These are phyloP conservation scores for Steatornis caripensis DNA, from an alignment of 2,113 vertebrate species.

Conservation along the genomic window DNA sequence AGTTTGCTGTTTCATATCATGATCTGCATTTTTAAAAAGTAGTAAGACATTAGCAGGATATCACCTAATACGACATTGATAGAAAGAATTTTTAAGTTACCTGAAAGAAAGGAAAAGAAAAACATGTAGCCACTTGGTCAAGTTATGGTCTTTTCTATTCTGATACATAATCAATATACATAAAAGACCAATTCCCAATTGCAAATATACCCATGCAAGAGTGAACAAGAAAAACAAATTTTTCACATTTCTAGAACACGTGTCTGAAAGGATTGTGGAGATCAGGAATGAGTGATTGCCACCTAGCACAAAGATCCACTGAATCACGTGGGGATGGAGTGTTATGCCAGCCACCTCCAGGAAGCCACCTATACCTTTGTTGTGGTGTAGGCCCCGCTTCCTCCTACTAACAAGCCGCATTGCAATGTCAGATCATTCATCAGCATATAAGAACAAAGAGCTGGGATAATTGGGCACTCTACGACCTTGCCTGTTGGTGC, in stretches of 20 bases:
- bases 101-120: neutral
- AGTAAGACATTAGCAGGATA: neutral
- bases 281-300: neutral
- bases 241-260: neutral
- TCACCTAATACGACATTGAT: neutral
- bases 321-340: neutral
- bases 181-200: neutral
- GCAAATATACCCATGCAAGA: neutral
- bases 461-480: too few relatives aligned
- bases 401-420: too few relatives aligned
- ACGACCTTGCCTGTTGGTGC: too few relatives aligned
- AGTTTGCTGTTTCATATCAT: neutral
- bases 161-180: neutral
- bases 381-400: too few relatives aligned
- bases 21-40: neutral
- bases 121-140: neutral
- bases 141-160: neutral
- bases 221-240: neutral
- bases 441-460: too few relatives aligned
- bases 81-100: neutral
- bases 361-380: neutral
- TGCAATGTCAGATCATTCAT: too few relatives aligned
- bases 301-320: neutral
- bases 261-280: neutral
- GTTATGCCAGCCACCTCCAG: neutral